Base-by-base conservation (phyloP, 2,888 invertebrate genomes). In the Copidosoma aretas region DNA sequence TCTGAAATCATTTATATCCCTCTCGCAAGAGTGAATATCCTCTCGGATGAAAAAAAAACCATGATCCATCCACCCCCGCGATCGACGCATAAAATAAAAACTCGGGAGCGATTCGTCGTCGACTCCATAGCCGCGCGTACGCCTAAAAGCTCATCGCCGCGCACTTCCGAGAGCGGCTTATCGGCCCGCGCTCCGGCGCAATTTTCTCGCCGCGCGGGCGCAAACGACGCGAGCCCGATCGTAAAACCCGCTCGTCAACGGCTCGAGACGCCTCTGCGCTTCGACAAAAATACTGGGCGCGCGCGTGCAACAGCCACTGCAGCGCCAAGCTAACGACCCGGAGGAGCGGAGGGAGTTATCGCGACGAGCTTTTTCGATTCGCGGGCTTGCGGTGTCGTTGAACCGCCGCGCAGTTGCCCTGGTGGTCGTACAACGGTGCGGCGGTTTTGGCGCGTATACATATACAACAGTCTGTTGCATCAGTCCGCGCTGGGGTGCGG, bases 171-270 rank as follows among this genome's bases (percentile, higher is more conserved):
- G 43, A 12, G 17, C 43, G 43, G 43, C 43, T 46, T 17, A 17
- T 32, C 52, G 25, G 49, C 24, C n/a, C n/a, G 25, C 14, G 21
- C 21, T 53, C 41, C 54, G 54, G 54, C 62, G 54, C 60, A 49
- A 43, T 60, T 51, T 10, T 17, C 22, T 53, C 15, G n/a, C n/a
- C n/a, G n/a, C n/a, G n/a, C n/a, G n/a, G 53, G 41, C 51, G 32
- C 22, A 41, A 22, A 19, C 41, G 53, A 25, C 32, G 10, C 17
- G 21, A 17, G 49, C n/a, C 21, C 54, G 62, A 62, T 62, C 62
- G 65, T 66, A 66, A 66, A 66, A 60, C 49, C 24, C 59, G 41
- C 49, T 54, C 49, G 58, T 54, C 53, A 53, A 58, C 65, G 69
- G 46, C 32, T 25, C 25, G 62, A 52, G 64, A 62, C 59, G 25